Evolutionary conservation across 2,888 invertebrate genomes (phyloP).

Genomic region (Ephialtes manifestator): DNA sequence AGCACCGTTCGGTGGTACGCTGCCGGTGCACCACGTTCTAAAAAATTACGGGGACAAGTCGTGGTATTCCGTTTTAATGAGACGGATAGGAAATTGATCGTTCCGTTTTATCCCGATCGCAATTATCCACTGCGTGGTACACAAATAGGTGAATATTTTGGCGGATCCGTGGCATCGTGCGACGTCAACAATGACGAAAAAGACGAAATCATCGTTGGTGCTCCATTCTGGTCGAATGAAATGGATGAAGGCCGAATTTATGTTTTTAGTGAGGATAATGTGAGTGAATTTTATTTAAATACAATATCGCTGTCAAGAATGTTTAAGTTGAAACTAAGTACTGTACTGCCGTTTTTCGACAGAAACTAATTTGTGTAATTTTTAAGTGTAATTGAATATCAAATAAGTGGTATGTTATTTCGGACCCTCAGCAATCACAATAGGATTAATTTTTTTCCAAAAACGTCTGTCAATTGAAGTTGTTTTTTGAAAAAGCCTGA

Average conservation of each 20-base stretch:
- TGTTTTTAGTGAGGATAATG: constrained; percentile 81
- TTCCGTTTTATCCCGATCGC: too few species aligned
- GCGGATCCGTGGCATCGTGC: constrained; percentile 88
- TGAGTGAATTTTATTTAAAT: constrained; percentile 57
- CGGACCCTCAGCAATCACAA: too few species aligned
- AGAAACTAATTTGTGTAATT: too few species aligned
- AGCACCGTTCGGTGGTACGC: constrained; percentile 76
- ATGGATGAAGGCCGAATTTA: constrained; percentile 86
- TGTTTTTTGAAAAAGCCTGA: too few species aligned
- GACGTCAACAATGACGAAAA: constrained; percentile 89
- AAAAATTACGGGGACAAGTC: constrained; percentile 77
- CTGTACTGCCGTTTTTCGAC: background rate
- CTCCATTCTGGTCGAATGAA: constrained; percentile 85
- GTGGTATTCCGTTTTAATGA: constrained; percentile 77
- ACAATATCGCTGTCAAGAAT: background rate
- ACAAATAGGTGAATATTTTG: constrained; percentile 90
- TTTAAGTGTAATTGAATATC: too few species aligned
- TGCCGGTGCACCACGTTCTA: constrained; percentile 81
- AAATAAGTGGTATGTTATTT: too few species aligned
- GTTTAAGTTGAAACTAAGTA: too few species aligned
- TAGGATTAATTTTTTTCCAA: too few species aligned
- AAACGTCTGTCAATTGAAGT: too few species aligned
- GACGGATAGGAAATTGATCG: background rate
- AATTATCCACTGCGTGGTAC: constrained; percentile 82
- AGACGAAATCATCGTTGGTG: constrained; percentile 89